Conservation (phyloP, 2,888 invertebrate species). For the Halictus quadricinctus region DNA sequence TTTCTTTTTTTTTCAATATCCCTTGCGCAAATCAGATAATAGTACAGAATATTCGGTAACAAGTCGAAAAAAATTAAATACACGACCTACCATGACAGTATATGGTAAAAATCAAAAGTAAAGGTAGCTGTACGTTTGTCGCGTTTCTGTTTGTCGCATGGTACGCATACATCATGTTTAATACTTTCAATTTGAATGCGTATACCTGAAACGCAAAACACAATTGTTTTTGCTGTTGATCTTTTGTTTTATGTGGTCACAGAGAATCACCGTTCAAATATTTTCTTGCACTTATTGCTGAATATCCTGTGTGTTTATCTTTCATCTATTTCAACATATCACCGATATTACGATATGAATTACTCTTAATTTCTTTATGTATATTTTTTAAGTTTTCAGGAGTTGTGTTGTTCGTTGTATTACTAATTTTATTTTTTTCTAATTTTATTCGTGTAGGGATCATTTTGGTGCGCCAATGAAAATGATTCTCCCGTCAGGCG, state of each 20-base stretch:
- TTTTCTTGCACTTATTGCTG: background rate
- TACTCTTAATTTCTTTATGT: background rate
- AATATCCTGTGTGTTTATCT: background rate
- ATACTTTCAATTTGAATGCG: background rate
- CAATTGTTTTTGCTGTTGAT: background rate
- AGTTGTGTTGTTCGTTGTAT: background rate
- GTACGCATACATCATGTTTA: background rate
- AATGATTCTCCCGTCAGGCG: too few species aligned
- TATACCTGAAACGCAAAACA: background rate
- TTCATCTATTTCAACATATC: background rate
- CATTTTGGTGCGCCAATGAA: too few species aligned
- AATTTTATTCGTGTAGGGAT: background rate
- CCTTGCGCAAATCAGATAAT: constrained; percentile 5
- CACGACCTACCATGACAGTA: background rate
- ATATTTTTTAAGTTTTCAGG: background rate
- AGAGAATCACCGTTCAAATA: background rate
- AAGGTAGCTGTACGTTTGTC: background rate
- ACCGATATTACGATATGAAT: background rate
- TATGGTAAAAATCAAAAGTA: background rate
- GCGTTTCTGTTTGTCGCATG: too few species aligned
- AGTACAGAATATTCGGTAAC: background rate
- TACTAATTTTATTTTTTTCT: background rate
- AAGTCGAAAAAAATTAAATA: background rate
- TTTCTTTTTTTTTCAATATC: constrained; percentile 28
- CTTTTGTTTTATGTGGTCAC: background rate